Base-by-base conservation (phyloP, 2,888 invertebrate genomes). In the Ochropleura plecta region DNA sequence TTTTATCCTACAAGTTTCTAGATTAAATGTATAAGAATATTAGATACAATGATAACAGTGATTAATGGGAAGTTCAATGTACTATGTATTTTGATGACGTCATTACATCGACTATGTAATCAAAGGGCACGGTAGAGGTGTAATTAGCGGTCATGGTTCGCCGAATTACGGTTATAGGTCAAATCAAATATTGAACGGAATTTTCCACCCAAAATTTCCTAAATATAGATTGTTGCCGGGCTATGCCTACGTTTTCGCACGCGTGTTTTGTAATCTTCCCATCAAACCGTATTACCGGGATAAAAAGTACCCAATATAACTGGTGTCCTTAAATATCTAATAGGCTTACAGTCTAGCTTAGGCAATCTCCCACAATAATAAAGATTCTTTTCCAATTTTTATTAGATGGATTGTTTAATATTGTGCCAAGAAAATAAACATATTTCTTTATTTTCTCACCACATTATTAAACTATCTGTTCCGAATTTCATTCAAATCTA, bases 121-220 rank as follows among this genome's bases (percentile, higher is more conserved):
- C 14, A 42, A 42, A 42, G 44, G 79, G 79, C 40, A 46, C 51
- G 59, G 59, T 59, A 5, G 5, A 40, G 18, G 59, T 44, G 48
- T 72, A 71, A 71, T 78, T 70, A 62, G 70, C 5, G 44, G 30
- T 8, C 44, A 68, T 44, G 12, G n/a, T 68, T 78, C 44, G 44
- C 0, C 10, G 49, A 51, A 59, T 18, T 20, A 20, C 30, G 70
- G 18, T 18, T 18, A 12, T 20, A 46, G 20, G 14, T 30, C 70
- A 49, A 78, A 57, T 75, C 70, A 49, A 78, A 48, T 74, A 57
- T 57, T 67, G 14, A 20, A 20, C 9, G 46, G 16, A 40, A 46
- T 44, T 40, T n/a, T n/a, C 14, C 44, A 4, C 7, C 30, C 49
- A 30, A 76, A 62, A 18, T 16, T 59, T 16, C 16, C 12, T 40